Conservation (phyloP, 2,888 invertebrate genomes). For the Rhaphigaster nebulosa region DNA sequence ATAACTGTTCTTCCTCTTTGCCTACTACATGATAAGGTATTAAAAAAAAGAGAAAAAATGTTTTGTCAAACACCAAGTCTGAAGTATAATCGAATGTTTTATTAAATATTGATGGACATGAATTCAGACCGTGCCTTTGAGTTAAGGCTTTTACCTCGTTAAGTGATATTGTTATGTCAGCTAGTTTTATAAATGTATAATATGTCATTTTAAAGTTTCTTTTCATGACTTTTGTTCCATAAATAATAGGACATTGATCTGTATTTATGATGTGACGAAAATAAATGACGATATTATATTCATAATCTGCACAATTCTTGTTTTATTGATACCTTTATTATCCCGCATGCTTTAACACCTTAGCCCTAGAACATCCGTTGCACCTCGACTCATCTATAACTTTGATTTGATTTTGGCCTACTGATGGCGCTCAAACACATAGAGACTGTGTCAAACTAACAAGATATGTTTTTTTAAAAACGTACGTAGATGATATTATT, state of each 20-base stretch:
- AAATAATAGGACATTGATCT: slow-evolving; percentile 53
- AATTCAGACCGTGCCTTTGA: slow-evolving; percentile 56
- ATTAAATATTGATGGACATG: slow-evolving; percentile 15
- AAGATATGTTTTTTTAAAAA: not conserved
- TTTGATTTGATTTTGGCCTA: not conserved
- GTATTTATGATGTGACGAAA: slow-evolving; percentile 59
- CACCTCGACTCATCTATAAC: not conserved
- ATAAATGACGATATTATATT: slow-evolving; percentile 55
- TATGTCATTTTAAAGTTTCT: slow-evolving; percentile 53
- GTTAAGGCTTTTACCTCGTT: slow-evolving; percentile 43
- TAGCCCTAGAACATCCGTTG: slow-evolving; percentile 11
- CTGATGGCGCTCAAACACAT: not conserved
- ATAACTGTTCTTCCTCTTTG: slow-evolving; percentile 28
- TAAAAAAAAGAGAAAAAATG: not conserved
- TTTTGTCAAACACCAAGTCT: slow-evolving; percentile 55
- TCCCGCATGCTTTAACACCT: not conserved
- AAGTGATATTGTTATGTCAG: slow-evolving; percentile 54
- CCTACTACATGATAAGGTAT: slow-evolving; percentile 40
- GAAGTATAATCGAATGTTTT: slow-evolving; percentile 49
- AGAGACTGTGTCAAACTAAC: not conserved
- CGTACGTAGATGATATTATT: not conserved
- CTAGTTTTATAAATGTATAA: slow-evolving; percentile 50
- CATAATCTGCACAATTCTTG: slow-evolving; percentile 36
- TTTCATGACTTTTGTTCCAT: slow-evolving; percentile 54
- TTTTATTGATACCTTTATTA: not conserved